Evolutionary conservation across 2,888 invertebrate species (phyloP).

Genomic region (Lamellibrachia columna): DNA sequence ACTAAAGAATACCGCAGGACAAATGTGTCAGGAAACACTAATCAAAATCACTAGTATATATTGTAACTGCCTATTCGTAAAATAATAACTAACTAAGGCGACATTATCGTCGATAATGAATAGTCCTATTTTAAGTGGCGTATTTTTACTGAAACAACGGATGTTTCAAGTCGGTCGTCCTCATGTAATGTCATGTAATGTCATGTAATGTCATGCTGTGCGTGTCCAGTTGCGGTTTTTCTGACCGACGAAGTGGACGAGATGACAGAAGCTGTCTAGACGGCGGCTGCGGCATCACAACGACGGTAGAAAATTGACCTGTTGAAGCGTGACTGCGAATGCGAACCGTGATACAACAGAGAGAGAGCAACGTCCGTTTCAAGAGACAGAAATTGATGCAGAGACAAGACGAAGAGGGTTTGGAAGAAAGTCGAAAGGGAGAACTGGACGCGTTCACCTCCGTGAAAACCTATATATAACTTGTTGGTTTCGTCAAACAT

Average conservation of each 20-base stretch:
- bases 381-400: background rate
- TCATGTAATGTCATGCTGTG: background rate
- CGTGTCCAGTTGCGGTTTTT: background rate
- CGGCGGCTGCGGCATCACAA: background rate
- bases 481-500: background rate
- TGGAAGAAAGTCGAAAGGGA: background rate
- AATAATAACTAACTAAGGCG: background rate
- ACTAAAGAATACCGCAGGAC: too few relatives aligned
- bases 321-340: conserved; percentile 16
- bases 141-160: background rate
- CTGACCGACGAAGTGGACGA: background rate
- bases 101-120: background rate
- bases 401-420: background rate
- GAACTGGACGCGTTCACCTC: background rate
- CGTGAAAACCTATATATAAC: background rate
- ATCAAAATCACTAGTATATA: too few relatives aligned
- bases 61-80: background rate
- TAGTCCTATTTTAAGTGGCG: background rate
- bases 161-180: background rate
- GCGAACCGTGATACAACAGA: background rate
- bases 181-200: background rate
- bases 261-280: background rate
- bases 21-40: too few relatives aligned
- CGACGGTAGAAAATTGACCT: background rate
- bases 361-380: background rate